Conservation (phyloP, 1,140 invertebrate species). For the Drosophila hydei region DNA sequence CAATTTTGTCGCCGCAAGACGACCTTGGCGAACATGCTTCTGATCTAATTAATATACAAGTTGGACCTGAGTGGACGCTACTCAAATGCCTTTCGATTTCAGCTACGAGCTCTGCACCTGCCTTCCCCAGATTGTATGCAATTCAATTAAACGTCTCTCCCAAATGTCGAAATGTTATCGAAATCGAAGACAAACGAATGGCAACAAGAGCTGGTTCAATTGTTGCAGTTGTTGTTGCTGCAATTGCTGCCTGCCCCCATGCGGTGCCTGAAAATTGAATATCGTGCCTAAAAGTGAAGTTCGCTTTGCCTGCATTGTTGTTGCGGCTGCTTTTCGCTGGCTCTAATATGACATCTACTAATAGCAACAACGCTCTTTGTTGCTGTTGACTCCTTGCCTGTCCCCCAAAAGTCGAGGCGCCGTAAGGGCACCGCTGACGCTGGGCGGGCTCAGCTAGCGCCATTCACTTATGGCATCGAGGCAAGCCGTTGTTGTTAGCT, state of each 20-base stretch:
- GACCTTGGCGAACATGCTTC: conserved; percentile 44
- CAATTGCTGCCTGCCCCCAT: conserved; percentile 43
- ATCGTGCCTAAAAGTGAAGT: conserved; percentile 73
- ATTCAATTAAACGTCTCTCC: conserved; percentile 26
- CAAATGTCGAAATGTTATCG: conserved; percentile 73
- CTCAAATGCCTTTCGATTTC: conserved; percentile 24
- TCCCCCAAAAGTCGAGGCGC: conserved; percentile 1
- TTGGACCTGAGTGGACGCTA: background rate
- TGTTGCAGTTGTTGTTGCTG: conserved; percentile 28
- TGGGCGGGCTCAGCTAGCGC: conserved; percentile 53
- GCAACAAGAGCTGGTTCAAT: conserved; percentile 36
- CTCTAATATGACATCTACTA: conserved; percentile 78
- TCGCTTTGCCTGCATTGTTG: conserved; percentile 19
- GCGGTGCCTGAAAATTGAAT: conserved; percentile 65
- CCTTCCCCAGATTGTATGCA: conserved; percentile 12
- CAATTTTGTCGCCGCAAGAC: conserved; percentile 50
- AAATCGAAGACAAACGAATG: conserved; percentile 46
- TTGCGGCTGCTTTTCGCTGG: conserved; percentile 38
- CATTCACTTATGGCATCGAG: conserved; percentile 65
- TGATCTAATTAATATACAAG: conserved; percentile 46
- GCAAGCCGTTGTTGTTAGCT: background rate
- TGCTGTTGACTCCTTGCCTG: conserved; percentile 8
- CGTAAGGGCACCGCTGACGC: conserved; percentile 47
- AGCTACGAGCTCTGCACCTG: conserved; percentile 33
- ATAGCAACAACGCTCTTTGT: conserved; percentile 53